These are phyloP conservation scores for Dipodomys merriami DNA, from an alignment of 2,113 vertebrate species.

Conservation along the genomic window DNA sequence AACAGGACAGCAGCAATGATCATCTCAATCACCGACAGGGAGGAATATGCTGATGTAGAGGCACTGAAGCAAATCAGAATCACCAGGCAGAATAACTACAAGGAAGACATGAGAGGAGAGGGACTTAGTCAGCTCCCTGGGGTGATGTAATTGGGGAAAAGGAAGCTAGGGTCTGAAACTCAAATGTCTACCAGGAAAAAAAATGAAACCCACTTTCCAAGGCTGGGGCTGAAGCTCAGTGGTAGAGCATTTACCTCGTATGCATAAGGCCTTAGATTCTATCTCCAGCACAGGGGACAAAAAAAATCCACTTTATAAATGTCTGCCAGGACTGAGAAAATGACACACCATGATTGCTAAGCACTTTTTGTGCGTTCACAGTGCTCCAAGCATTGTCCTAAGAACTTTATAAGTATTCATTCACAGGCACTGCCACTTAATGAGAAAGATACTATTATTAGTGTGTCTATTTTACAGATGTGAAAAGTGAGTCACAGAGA, in stretches of 20 bases:
- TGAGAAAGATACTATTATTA: constrained; percentile 14
- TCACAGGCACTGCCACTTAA: constrained; percentile 49
- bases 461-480: constrained; percentile 50
- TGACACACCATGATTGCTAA: background rate
- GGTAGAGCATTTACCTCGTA: background rate
- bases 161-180: background rate
- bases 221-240: background rate
- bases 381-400: constrained; percentile 32
- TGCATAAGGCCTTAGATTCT: background rate
- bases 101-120: background rate
- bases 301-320: background rate
- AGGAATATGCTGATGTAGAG: constrained; percentile 58
- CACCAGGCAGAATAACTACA: constrained; percentile 77
- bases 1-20: constrained; percentile 75
- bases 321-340: background rate
- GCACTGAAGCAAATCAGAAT: constrained; percentile 80
- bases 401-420: background rate
- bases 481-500: constrained; percentile 51
- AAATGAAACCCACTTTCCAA: background rate
- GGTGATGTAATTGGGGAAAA: background rate
- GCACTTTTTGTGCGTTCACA: background rate
- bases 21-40: constrained; percentile 73
- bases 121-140: background rate
- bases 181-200: background rate
- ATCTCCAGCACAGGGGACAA: background rate